Evolutionary conservation across 1,140 invertebrate species (phyloP), one percentile per base, ranked within the genome.

Genomic region (Scaptodrosophila lebanonensis): DNA sequence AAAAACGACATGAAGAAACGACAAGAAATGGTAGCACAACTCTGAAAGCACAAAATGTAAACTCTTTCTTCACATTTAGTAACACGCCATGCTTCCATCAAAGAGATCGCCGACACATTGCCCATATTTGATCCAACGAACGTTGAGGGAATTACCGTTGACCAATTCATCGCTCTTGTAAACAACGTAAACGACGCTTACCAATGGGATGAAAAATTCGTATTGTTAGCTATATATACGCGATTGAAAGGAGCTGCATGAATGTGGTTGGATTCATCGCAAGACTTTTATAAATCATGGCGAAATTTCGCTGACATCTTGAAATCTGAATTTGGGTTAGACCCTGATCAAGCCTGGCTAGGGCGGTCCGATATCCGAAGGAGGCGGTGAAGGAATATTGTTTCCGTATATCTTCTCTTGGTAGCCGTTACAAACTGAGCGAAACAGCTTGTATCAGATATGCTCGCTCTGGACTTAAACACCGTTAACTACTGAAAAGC

Each of bases 371-470:
- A 38, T 5, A 11, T 11, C 32, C 32, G 4, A 5, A 35, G n/a
- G 56, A 59, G 8, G 30, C 8, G 1, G 25, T 44, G 1, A n/a
- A 12, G 8, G 56, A 59, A 5, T 59, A 59, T 38, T 59, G 56
- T 59, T 59, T 59, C 42, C 15, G 47, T 32, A 38, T 51, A 16
- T 13, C 38, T 7, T 5, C 27, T 5, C 5, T 29, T 5, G 27
- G 27, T 6, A 29, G 5, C 9, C 27, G 27, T 6, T 44, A 30
- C 33, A 27, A 13, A 0, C 13, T 51, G 1, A 59, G 56, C 20
- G 56, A 59, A 36, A 29, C 5, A 1, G 47, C 47, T 8, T 13
- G 44, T 11, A 44, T 59, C n/a, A 42, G 49, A 51, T 59, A 59
- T 15, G 16, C 17, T 1, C 38, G 45, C 2, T 22, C 49, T 3